These are phyloP conservation scores for Cryptus armator DNA, from an alignment of 2,888 invertebrate species.

Conservation along the genomic window DNA sequence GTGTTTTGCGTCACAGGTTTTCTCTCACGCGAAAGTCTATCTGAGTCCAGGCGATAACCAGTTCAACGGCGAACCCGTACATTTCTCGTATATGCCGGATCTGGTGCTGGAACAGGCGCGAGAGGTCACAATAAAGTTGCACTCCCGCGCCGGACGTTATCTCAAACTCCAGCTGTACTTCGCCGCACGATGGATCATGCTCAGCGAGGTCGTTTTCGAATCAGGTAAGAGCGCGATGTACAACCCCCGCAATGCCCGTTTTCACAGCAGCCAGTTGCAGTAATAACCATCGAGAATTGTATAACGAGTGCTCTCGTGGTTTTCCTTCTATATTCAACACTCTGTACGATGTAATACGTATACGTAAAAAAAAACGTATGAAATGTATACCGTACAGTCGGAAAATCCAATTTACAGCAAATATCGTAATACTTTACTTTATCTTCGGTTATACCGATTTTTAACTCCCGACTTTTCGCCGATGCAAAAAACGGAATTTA, in stretches of 20 bases:
- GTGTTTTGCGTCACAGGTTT: conserved; percentile 87
- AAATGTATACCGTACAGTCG: not conserved
- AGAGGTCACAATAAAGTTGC: conserved; percentile 92
- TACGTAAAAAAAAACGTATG: not conserved
- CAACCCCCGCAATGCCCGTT: not conserved
- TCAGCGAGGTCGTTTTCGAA: conserved; percentile 94
- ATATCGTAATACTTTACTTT: not conserved
- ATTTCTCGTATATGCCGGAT: conserved; percentile 92
- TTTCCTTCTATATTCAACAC: not conserved
- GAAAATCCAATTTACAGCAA: not conserved
- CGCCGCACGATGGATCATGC: conserved; percentile 93
- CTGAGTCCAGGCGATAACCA: conserved; percentile 91
- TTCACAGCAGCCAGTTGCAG: conserved; percentile 36
- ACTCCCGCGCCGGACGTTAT: conserved; percentile 91
- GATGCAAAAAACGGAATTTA: too few species aligned
- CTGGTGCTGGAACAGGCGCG: conserved; percentile 91
- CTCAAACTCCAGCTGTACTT: conserved; percentile 92
- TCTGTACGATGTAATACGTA: not conserved
- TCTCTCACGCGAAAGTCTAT: conserved; percentile 91
- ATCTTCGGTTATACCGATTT: not conserved
- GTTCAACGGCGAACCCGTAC: conserved; percentile 90
- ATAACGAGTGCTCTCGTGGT: conserved; percentile 19
- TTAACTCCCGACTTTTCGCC: not conserved
- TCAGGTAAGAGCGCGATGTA: conserved; percentile 87
- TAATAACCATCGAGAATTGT: conserved; percentile 52